Conservation (phyloP, 2,797 vertebrate species). For the Cryptoblepharus egeriae region DNA sequence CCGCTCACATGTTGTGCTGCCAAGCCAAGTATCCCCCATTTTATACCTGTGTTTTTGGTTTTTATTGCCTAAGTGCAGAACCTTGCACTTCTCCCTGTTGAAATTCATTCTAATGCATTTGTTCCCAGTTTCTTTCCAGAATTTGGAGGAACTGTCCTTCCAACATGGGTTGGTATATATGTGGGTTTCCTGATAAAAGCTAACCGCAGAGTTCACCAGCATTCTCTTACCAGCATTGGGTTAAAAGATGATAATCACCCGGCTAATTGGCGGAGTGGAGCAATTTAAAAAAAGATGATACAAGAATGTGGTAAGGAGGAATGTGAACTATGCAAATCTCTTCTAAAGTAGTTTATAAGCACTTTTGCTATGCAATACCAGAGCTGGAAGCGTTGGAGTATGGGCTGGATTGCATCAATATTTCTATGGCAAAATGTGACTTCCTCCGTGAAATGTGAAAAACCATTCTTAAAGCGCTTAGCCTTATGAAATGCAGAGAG, state of each 20-base stretch:
- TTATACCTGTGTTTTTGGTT: too few species aligned
- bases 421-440: conserved; percentile 46
- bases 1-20: too few species aligned
- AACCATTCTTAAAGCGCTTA: too few species aligned
- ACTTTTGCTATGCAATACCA: neutral
- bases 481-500: too few species aligned
- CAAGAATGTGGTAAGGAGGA: conserved; percentile 22
- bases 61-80: too few species aligned
- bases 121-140: too few species aligned
- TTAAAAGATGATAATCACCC: conserved; percentile 3
- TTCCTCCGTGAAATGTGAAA: too few species aligned
- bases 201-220: neutral
- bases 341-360: neutral
- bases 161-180: neutral
- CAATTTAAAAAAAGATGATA: neutral
- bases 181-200: neutral
- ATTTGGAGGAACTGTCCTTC: too few species aligned
- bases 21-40: too few species aligned
- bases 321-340: conserved; percentile 6
- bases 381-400: neutral
- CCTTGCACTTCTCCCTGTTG: too few species aligned
- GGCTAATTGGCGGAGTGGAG: conserved; percentile 29
- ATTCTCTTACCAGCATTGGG: neutral
- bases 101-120: too few species aligned
- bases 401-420: neutral